Conservation (phyloP, 2,888 invertebrate species). For the Apamea sordens region DNA sequence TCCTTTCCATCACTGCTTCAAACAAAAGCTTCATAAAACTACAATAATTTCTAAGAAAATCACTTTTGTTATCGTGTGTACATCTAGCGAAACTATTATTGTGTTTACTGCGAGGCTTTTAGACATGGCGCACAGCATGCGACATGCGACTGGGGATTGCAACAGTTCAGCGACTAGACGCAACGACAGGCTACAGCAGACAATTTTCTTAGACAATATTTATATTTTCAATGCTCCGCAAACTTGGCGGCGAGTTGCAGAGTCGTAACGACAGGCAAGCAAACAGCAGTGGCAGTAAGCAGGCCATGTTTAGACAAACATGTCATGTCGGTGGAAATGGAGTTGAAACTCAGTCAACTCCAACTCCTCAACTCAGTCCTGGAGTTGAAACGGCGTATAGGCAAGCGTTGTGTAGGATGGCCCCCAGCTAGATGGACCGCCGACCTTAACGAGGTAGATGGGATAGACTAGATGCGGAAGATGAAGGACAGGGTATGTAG, state of each 20-base stretch:
- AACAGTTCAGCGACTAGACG: neutral
- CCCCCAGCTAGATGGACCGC: too few relatives aligned
- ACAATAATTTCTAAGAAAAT: constrained; percentile 36
- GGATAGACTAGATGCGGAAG: too few relatives aligned
- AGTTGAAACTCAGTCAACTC: too few relatives aligned
- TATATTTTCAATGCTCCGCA: neutral
- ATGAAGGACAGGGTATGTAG: too few relatives aligned
- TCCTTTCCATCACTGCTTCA: constrained; percentile 9
- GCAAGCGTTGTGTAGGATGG: too few relatives aligned
- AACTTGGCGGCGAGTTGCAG: neutral
- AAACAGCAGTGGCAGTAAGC: too few relatives aligned
- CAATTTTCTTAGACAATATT: neutral
- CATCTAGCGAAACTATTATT: constrained; percentile 43
- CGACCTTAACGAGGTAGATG: too few relatives aligned
- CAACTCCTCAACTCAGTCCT: too few relatives aligned
- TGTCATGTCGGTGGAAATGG: too few relatives aligned
- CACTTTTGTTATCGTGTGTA: constrained; percentile 44
- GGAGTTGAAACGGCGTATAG: too few relatives aligned
- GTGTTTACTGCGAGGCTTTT: constrained; percentile 21
- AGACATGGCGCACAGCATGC: neutral
- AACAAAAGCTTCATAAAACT: constrained; percentile 33
- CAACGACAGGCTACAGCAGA: neutral
- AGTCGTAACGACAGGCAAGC: neutral
- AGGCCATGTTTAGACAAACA: too few relatives aligned
- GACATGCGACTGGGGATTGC: neutral